phyloP scores from a whole-genome alignment of 2,113 vertebrate species.

The Pungitius pungitius region DNA sequence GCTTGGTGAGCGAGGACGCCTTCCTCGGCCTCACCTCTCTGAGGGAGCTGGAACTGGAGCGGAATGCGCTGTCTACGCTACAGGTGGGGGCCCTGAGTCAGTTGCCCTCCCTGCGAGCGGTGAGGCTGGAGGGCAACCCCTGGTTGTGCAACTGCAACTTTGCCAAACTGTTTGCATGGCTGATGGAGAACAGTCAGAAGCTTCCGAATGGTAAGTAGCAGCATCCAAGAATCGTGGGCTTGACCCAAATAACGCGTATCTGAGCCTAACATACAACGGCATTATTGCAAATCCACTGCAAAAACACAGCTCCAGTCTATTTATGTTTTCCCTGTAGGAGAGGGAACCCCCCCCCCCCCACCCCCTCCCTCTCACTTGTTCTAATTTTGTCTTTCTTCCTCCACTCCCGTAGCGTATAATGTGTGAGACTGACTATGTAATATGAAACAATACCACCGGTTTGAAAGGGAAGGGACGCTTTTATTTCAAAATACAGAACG shows the following conservation, averaged over 20 bases:
- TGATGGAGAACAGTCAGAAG: constrained; percentile 92
- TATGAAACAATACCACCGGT: constrained; percentile 57
- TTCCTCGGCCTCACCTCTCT: constrained; percentile 92
- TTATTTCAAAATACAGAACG: neutral
- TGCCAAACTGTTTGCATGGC: constrained; percentile 93
- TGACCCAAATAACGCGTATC: constrained; percentile 49
- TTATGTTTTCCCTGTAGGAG: constrained; percentile 72
- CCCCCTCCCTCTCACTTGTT: constrained; percentile 51
- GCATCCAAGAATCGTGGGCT: neutral
- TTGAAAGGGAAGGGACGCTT: constrained; percentile 27
- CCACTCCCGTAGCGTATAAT: constrained; percentile 59
- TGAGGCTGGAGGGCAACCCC: constrained; percentile 95
- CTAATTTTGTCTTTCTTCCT: constrained; percentile 73
- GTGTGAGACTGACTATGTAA: constrained; percentile 66
- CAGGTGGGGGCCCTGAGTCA: constrained; percentile 87
- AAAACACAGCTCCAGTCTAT: constrained; percentile 60
- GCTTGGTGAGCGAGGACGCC: constrained; percentile 89
- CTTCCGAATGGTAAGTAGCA: constrained; percentile 89
- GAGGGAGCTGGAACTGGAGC: constrained; percentile 92
- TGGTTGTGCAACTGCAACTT: constrained; percentile 98
- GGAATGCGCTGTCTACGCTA: constrained; percentile 89
- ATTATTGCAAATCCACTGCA: constrained; percentile 49
- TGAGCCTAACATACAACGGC: constrained; percentile 33
- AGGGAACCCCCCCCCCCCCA: constrained; percentile 69
- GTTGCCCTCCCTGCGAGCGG: constrained; percentile 87